A percentile compares a stretch with the other conserved stretches of the same genome.
These are phyloP conservation scores for Corythornis madagascariensis DNA, from an alignment of 2,113 vertebrate genomes.

Conservation along the genomic window DNA sequence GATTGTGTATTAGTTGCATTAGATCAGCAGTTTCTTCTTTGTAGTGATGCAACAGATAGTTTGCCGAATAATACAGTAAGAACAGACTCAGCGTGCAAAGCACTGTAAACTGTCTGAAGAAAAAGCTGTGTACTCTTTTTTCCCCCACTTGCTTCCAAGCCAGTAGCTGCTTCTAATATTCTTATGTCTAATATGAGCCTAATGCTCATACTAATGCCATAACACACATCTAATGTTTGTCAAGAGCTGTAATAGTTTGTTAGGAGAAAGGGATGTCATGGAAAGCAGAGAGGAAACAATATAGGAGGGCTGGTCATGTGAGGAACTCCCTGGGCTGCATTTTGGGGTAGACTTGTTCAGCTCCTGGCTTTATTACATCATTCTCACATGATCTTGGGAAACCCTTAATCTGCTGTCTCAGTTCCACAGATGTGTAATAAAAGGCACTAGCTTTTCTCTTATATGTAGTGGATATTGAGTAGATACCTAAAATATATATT, in stretches of 20 bases:
- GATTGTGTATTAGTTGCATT: constrained; percentile 18
- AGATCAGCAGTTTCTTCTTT: constrained; percentile 44
- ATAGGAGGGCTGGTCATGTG: neutral
- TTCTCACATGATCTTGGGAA: neutral
- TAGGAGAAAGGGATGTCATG: neutral
- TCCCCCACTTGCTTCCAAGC: neutral
- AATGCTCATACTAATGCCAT: neutral
- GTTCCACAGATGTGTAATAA: neutral
- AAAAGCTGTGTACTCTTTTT: neutral
- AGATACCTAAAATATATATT: neutral
- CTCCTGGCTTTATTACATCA: neutral
- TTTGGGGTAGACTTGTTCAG: neutral
- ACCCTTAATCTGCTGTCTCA: neutral
- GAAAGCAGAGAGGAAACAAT: neutral
- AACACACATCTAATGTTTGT: neutral
- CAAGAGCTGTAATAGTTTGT: neutral
- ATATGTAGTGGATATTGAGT: neutral
- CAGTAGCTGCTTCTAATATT: constrained; percentile 57
- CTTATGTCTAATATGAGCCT: neutral
- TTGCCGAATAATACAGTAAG: neutral
- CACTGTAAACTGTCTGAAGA: constrained; percentile 23
- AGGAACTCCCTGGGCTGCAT: neutral
- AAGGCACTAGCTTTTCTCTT: neutral
- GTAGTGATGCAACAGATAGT: constrained; percentile 32
- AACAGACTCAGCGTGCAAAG: neutral